Evolutionary conservation across 2,113 vertebrate species (phyloP).

Genomic region (Beaufortia kweichowensis): DNA sequence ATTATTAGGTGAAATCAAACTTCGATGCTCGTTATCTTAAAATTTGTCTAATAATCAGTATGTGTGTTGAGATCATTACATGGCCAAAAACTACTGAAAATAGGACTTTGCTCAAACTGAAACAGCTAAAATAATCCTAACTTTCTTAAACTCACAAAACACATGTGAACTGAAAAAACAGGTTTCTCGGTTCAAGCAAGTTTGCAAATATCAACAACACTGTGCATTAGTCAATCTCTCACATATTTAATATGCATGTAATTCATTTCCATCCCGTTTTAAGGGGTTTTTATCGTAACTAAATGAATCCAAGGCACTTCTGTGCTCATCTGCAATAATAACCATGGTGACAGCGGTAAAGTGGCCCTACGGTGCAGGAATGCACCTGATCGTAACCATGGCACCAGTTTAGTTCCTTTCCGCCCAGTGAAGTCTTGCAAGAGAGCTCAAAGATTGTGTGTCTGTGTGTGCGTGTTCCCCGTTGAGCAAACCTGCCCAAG

Average conservation of each 20-base stretch:
- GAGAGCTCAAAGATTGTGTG: slow-evolving; percentile 10
- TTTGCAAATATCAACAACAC: not conserved
- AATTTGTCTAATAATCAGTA: too few species aligned
- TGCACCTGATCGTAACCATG: slow-evolving; percentile 56
- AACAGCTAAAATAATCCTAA: slow-evolving; percentile 9
- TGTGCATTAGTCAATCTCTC: not conserved
- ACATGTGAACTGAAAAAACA: not conserved
- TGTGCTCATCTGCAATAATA: slow-evolving; percentile 40
- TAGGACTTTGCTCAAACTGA: slow-evolving; percentile 10
- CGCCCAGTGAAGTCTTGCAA: slow-evolving; percentile 15
- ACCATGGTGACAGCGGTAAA: slow-evolving; percentile 53
- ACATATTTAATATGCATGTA: not conserved
- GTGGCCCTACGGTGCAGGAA: slow-evolving; percentile 50
- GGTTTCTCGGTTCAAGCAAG: not conserved
- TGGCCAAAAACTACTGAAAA: slow-evolving; percentile 27
- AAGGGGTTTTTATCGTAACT: not conserved
- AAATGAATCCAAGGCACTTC: not conserved
- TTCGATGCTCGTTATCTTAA: too few species aligned
- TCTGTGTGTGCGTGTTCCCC: slow-evolving; percentile 6
- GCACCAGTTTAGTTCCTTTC: slow-evolving; percentile 28
- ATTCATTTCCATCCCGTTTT: not conserved
- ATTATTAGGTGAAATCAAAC: too few species aligned
- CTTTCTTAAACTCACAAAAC: not conserved
- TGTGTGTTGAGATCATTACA: slow-evolving; percentile 37
- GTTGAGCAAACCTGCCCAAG: slow-evolving; percentile 29